These are phyloP conservation scores for Eueides isabella DNA, from an alignment of 1,140 invertebrate species.

Conservation along the genomic window DNA sequence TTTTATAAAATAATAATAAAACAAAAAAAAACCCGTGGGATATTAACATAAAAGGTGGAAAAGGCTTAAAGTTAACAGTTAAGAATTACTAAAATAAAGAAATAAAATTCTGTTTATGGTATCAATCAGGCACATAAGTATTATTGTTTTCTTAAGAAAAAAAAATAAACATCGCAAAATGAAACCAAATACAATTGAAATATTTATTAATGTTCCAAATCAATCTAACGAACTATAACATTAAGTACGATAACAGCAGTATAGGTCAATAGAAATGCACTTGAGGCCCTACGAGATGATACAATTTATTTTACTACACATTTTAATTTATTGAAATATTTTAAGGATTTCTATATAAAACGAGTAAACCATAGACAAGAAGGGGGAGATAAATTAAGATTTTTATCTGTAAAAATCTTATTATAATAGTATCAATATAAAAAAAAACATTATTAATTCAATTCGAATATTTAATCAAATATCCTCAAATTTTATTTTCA, in stretches of 20 bases:
- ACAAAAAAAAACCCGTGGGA: no score
- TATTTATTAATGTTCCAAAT: conserved; percentile 48
- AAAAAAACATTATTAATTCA: no score
- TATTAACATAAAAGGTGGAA: no score
- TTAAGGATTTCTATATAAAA: not conserved
- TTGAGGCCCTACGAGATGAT: conserved; percentile 24
- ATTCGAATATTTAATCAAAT: not conserved
- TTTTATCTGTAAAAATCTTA: no score
- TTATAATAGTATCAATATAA: no score
- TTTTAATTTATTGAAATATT: not conserved
- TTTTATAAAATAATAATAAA: no score
- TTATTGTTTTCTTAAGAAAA: no score
- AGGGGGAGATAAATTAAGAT: not conserved
- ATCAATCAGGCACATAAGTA: no score
- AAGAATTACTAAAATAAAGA: no score
- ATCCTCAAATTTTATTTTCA: not conserved
- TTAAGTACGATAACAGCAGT: conserved; percentile 32
- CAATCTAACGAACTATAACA: conserved; percentile 41
- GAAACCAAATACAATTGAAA: conserved; percentile 29
- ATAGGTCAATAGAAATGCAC: conserved; percentile 29
- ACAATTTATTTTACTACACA: conserved; percentile 3
- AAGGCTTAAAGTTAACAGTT: no score
- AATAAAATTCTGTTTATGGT: no score
- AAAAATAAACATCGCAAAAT: conserved; percentile 14
- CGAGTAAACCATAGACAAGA: not conserved